Percentiles rank a stretch among this genome's conserved stretches.
Conservation (phyloP, 2,888 invertebrate species). For the Sylvicola cinctus region DNA sequence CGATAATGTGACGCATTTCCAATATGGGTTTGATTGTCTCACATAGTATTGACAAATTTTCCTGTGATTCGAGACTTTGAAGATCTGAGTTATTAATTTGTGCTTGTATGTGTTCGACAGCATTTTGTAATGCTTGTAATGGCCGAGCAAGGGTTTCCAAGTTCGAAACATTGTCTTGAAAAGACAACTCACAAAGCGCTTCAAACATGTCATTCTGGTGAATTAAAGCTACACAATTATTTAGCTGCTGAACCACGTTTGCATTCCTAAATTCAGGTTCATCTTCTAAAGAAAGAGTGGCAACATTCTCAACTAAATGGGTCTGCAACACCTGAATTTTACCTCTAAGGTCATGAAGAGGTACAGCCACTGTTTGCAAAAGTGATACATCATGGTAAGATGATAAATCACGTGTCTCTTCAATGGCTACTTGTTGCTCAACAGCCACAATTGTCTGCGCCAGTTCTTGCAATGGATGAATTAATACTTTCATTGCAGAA, state of each 20-base stretch:
- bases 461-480: constrained; percentile 11
- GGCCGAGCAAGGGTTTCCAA: constrained; percentile 8
- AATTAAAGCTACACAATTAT: constrained; percentile 22
- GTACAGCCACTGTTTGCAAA: constrained; percentile 10
- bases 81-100: constrained; percentile 13
- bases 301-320: background rate
- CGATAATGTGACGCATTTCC: constrained; percentile 7
- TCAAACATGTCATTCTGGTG: constrained; percentile 25
- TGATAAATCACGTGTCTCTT: constrained; percentile 21
- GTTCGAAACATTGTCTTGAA: constrained; percentile 6
- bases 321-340: background rate
- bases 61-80: constrained; percentile 9
- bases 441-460: constrained; percentile 14
- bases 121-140: constrained; percentile 15
- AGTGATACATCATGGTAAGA: background rate
- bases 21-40: constrained; percentile 6
- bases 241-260: constrained; percentile 19
- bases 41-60: constrained; percentile 9
- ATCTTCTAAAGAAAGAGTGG: too few relatives aligned
- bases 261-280: constrained; percentile 1
- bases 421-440: constrained; percentile 13
- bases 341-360: constrained; percentile 4
- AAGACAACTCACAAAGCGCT: constrained; percentile 13
- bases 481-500: constrained; percentile 23
- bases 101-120: constrained; percentile 10